phyloP scores from a whole-genome alignment of 1,140 invertebrate species.

The Thaumatotibia leucotreta region DNA sequence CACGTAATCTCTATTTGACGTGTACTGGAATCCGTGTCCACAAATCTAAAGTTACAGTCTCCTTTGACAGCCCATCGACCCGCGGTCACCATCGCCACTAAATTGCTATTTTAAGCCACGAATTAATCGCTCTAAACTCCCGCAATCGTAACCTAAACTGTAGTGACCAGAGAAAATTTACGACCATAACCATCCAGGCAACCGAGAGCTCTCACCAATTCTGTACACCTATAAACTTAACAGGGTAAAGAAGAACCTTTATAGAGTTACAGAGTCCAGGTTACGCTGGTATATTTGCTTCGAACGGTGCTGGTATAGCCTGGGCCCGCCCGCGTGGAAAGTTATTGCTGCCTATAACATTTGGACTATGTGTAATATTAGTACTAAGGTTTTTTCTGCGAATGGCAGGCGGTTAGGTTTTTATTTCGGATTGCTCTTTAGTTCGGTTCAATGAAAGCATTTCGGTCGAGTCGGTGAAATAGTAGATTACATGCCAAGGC shows the following conservation, averaged over 20 bases:
- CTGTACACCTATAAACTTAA: background rate
- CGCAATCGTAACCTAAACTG: background rate
- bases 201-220: background rate
- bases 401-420: no score
- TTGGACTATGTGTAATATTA: slow-evolving; percentile 2
- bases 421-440: no score
- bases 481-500: no score
- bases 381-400: slow-evolving; percentile 2
- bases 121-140: slow-evolving; percentile 5
- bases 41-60: background rate
- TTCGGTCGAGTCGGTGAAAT: no score
- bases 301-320: slow-evolving; percentile 1
- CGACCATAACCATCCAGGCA: background rate
- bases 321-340: background rate
- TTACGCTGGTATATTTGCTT: background rate
- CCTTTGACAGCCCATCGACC: background rate
- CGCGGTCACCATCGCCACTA: background rate
- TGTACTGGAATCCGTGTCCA: no score
- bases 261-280: background rate
- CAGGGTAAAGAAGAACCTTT: background rate
- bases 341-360: slow-evolving; percentile 9
- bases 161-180: slow-evolving; percentile 3
- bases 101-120: background rate
- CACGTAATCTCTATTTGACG: background rate
- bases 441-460: no score